These are phyloP conservation scores for Caiman crocodilus DNA, from an alignment of 2,797 vertebrate species.

Conservation along the genomic window DNA sequence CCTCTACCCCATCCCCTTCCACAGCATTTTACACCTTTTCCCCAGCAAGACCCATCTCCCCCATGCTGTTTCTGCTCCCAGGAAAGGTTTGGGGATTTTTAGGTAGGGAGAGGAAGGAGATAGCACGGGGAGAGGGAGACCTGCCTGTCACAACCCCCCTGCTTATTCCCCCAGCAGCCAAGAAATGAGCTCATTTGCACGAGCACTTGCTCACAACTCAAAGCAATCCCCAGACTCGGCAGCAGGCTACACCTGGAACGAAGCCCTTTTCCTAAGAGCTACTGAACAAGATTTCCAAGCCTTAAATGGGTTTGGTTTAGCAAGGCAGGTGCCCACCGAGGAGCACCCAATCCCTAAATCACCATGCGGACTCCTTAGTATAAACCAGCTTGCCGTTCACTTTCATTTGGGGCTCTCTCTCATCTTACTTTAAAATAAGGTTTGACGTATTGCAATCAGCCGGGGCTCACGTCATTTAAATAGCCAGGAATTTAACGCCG, in stretches of 20 bases:
- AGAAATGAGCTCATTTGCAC: neutral
- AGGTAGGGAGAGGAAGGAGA: neutral
- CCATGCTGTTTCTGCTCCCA: too few relatives aligned
- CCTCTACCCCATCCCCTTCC: neutral
- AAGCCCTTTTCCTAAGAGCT: constrained; percentile 26
- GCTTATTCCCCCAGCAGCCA: neutral
- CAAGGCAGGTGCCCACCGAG: constrained; percentile 38
- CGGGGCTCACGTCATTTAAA: constrained; percentile 11
- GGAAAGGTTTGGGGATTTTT: too few relatives aligned
- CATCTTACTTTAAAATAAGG: constrained; percentile 60
- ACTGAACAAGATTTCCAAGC: constrained; percentile 14
- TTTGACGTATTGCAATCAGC: constrained; percentile 70
- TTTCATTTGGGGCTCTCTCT: constrained; percentile 59
- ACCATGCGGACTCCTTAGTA: constrained; percentile 56
- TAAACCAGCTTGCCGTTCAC: constrained; percentile 55
- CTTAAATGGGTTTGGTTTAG: constrained; percentile 47
- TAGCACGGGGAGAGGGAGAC: neutral
- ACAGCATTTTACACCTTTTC: neutral
- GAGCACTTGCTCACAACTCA: constrained; percentile 7
- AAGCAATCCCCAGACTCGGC: neutral
- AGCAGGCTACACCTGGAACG: constrained; percentile 48
- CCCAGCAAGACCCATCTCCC: neutral
- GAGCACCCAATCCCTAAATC: constrained; percentile 11
- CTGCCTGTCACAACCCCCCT: neutral
- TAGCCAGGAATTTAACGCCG: constrained; percentile 37